Conservation (phyloP, 2,888 invertebrate species). For the Ochlodes sylvanus region DNA sequence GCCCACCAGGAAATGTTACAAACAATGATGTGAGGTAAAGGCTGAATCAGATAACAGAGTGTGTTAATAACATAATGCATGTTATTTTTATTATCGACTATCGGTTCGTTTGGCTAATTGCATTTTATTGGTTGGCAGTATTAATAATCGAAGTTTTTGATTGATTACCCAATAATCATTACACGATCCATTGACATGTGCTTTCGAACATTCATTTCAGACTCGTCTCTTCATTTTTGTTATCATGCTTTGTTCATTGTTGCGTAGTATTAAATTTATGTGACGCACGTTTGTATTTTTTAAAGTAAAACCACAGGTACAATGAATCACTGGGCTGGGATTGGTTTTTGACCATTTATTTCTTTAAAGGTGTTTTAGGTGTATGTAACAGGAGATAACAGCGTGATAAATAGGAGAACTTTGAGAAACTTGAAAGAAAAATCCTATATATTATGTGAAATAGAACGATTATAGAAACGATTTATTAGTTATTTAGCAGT, state of each 20-base stretch:
- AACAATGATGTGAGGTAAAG: slow-evolving; percentile 72
- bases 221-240: not conserved
- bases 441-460: too few relatives aligned
- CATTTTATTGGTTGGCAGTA: slow-evolving; percentile 9
- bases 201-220: not conserved
- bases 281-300: slow-evolving; percentile 3
- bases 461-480: too few relatives aligned
- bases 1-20: slow-evolving; percentile 73
- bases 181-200: not conserved
- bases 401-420: not conserved
- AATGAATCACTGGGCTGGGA: not conserved
- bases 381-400: not conserved
- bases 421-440: too few relatives aligned
- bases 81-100: slow-evolving; percentile 28
- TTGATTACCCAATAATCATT: not conserved
- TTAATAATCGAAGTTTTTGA: not conserved
- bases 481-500: too few relatives aligned
- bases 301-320: not conserved
- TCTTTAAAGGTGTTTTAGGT: not conserved
- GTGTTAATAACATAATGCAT: slow-evolving; percentile 32
- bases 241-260: slow-evolving; percentile 14
- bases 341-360: not conserved
- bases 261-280: not conserved
- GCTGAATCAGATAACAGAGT: slow-evolving; percentile 26
- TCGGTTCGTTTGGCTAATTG: slow-evolving; percentile 25